A percentile compares a stretch with the other conserved stretches of the same genome.
Conservation (phyloP, 1,140 invertebrate genomes). For the Ostrea edulis region DNA sequence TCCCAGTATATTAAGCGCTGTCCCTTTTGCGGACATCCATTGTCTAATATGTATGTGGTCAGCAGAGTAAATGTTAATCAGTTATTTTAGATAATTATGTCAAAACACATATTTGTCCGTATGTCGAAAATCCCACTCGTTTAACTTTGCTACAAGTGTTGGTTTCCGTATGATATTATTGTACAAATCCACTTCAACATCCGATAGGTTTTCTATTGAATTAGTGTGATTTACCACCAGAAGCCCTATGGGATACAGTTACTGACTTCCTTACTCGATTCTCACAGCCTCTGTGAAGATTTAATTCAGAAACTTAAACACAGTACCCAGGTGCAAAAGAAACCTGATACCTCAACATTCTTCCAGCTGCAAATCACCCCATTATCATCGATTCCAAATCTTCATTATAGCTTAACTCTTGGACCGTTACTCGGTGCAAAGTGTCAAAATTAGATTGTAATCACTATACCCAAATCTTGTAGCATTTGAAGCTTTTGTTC, state of each 20-base stretch:
- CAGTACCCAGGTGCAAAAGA: slow-evolving; percentile 24
- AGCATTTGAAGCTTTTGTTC: slow-evolving; percentile 29
- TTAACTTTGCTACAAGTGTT: not conserved
- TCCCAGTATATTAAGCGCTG: too few species aligned
- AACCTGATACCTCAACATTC: not conserved
- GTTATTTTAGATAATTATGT: not conserved
- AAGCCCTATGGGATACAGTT: not conserved
- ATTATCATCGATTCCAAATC: slow-evolving; percentile 16
- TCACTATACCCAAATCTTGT: slow-evolving; percentile 6
- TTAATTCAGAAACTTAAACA: slow-evolving; percentile 30
- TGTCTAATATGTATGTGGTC: not conserved
- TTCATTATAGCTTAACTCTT: slow-evolving; percentile 19
- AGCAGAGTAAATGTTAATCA: too few species aligned
- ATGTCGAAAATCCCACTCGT: not conserved
- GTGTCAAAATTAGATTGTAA: slow-evolving; percentile 31
- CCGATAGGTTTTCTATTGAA: slow-evolving; percentile 13
- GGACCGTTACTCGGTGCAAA: slow-evolving; percentile 11
- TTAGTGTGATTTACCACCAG: slow-evolving; percentile 34
- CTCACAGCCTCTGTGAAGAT: slow-evolving; percentile 7
- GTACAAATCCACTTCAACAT: slow-evolving; percentile 1
- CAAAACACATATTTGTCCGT: not conserved
- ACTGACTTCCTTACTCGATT: not conserved
- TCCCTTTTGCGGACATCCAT: too few species aligned
- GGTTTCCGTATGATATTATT: not conserved
- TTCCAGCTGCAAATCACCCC: slow-evolving; percentile 10